Evolutionary conservation across 2,113 vertebrate species (phyloP), one percentile per base, ranked within the genome.

Genomic region (Nibea albiflora): DNA sequence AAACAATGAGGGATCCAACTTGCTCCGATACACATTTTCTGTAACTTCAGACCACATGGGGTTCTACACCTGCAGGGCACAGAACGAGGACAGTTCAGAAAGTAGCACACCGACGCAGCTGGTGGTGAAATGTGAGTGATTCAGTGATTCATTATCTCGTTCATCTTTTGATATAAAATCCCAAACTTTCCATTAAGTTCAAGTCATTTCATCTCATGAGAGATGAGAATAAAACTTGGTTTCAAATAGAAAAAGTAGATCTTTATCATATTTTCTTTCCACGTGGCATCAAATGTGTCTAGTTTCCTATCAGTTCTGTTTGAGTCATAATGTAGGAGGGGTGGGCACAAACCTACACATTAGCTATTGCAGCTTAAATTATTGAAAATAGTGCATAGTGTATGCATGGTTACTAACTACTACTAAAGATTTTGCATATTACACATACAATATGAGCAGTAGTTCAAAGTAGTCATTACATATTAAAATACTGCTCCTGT

Each of bases 101-200:
- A 14, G 0, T 0, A 72, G 52, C 28, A 0, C 1, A 1, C 0
- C 19, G 2, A n/a, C 15, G 39, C 3, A 57, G 3, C 50, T 95
- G 64, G 28, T 57, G 46, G 91, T 95, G 47, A 80, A n/a, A 52
- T 90, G 93, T 93, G 73, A 89, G 92, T 88, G 2, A 62, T 26
- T 35, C 20, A 24, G n/a, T 1, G 8, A 0, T 2, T 5, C 8
- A 5, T 53, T 72, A 0, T 35, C 14, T 76, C 8, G 35, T 39
- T 39, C 8, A 39, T 39, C 35, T 54, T 56, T 0, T 14, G 2
- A 12, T 78, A 26, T 72, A 10, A 31, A 60, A 66, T 26, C 15
- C 15, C 46, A 50, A 60, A 53, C 12, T 77, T 74, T 81, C 15
- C 31, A 49, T 63, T 0, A 54, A 14, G 22, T 47, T 69, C 5